Evolutionary conservation across 1,140 invertebrate genomes (phyloP).

Genomic region (Ceratitis capitata): DNA sequence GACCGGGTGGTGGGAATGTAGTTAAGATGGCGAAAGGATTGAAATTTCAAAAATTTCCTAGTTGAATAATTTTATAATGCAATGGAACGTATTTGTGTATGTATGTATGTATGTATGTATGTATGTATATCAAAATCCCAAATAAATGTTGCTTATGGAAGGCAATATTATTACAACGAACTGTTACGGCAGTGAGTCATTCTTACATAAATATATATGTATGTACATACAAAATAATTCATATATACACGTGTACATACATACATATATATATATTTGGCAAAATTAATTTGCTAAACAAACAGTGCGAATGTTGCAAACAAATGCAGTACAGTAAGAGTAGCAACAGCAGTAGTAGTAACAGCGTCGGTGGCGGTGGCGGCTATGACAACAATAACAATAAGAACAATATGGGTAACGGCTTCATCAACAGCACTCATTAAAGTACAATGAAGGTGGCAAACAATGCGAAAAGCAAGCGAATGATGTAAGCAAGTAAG

Average conservation of each 20-base stretch:
- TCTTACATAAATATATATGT: not conserved
- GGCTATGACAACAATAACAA: not conserved
- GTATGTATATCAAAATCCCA: too few species aligned
- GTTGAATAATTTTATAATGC: too few species aligned
- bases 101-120: not conserved
- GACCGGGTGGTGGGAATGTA: not conserved
- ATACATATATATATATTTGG: not conserved
- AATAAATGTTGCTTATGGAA: too few species aligned
- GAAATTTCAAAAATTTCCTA: conserved; percentile 4
- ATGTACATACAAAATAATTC: not conserved
- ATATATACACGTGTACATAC: not conserved
- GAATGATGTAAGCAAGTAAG: not conserved
- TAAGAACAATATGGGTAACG: not conserved
- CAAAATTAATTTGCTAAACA: conserved; percentile 28
- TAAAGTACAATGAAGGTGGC: conserved; percentile 20
- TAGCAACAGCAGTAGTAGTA: not conserved
- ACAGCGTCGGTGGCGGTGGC: not conserved
- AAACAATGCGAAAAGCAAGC: not conserved
- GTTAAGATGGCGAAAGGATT: not conserved
- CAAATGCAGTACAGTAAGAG: not conserved
- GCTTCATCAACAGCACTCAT: conserved; percentile 32
- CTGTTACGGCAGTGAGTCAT: not conserved
- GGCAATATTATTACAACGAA: too few species aligned
- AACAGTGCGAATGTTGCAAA: not conserved
- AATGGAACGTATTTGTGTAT: not conserved